Base-by-base conservation (phyloP, 1,140 invertebrate species). In the Nasonia vitripennis region DNA sequence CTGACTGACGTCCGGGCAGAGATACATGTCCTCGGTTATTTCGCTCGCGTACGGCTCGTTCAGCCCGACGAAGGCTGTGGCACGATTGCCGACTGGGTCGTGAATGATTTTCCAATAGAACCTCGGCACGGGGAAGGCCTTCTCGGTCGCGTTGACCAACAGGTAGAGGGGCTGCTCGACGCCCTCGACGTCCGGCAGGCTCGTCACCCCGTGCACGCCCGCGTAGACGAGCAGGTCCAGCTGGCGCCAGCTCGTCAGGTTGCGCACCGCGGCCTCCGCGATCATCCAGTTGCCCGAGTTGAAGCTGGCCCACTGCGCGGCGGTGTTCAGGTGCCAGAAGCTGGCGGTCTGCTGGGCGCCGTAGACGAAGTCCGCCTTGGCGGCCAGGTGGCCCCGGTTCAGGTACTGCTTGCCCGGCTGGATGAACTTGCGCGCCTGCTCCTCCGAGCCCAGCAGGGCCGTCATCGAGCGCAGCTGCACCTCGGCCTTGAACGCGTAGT, bases 101-200 rank as follows among this genome's bases (percentile, higher is more conserved):
- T 95, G 94, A 2, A 95, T 91, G 11, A 96, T 91, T 93, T 96
- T 96, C 94, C 94, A 96, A 84, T 93, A 95, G 62, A 95, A 93
- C 87, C 93, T 90, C 0, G 95, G 95, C 0, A 95, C 95, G 0
- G 94, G 93, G 14, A 95, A 82, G 2, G 85, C 88, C 23, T 87
- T 86, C 12, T 92, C 90, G 31, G 92, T 92, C 2, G 86, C 88
- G 87, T 94, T 92, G 0, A 88, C 88, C 62, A 91, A 88, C 0
- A 96, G 88, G 86, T 94, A 95, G 1, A 96, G 82, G 5, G 92
- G 89, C 2, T 91, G 91, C 20, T 93, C 86, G 31, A 88, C 88
- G 5, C 91, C 92, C 34, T 93, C 85, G 17, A 89, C 89, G 88
- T 95, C 93, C 0, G 89, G 88, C 83, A 95, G 87, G 0, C 91